Evolutionary conservation across 2,888 invertebrate genomes (phyloP).

Genomic region (Drosophila koepferae): DNA sequence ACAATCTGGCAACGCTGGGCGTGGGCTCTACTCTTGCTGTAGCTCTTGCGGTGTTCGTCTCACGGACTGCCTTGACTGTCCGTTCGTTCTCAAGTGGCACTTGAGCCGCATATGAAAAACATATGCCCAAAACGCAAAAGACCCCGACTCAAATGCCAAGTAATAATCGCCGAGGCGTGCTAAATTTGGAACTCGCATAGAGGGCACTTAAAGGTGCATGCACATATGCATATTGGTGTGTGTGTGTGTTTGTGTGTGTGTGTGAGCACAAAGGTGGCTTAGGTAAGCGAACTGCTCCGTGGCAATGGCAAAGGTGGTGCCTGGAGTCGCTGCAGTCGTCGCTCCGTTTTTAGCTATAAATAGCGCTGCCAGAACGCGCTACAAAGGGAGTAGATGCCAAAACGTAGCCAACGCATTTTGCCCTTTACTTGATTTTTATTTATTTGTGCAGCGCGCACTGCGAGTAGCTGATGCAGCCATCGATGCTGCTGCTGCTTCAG

Average conservation of each 20-base stretch:
- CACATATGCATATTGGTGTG: constrained; percentile 16
- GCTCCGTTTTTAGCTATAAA: constrained; percentile 51
- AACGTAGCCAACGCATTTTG: constrained; percentile 59
- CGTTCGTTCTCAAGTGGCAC: constrained; percentile 65
- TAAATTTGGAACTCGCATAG: constrained; percentile 65
- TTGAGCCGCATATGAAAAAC: constrained; percentile 73
- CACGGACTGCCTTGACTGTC: neutral
- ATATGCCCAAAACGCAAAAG: constrained; percentile 51
- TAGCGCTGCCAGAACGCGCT: constrained; percentile 37
- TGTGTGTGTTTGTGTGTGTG: neutral
- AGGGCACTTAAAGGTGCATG: constrained; percentile 46
- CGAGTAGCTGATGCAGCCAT: constrained; percentile 7
- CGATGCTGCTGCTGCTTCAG: constrained; percentile 20
- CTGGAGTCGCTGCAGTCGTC: constrained; percentile 9
- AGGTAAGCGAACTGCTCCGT: constrained; percentile 50
- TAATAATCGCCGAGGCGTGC: constrained; percentile 68
- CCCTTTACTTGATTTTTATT: constrained; percentile 69
- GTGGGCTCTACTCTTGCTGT: constrained; percentile 1
- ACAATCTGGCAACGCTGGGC: constrained; percentile 23
- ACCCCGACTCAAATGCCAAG: constrained; percentile 48
- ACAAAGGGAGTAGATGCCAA: constrained; percentile 39
- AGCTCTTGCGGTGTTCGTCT: neutral
- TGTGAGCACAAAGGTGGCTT: constrained; percentile 56
- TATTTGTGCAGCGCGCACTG: constrained; percentile 68
- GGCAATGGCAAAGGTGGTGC: constrained; percentile 51